phyloP scores from a whole-genome alignment of 2,113 vertebrate species.

The Natator depressus region DNA sequence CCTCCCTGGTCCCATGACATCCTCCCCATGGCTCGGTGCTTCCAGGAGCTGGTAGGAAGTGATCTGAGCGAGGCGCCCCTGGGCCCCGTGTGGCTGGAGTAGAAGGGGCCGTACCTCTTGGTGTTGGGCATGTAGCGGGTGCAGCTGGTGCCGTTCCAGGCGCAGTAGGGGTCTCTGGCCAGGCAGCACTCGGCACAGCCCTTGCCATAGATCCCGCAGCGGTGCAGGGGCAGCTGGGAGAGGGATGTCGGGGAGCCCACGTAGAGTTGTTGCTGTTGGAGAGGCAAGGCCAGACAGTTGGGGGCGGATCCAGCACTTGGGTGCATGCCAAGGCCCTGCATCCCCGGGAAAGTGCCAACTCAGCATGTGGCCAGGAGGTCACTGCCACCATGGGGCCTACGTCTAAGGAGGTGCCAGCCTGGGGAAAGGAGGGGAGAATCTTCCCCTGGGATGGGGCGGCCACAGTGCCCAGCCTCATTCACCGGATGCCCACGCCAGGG shows the following conservation, averaged over 20 bases:
- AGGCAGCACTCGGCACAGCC: conserved; percentile 97
- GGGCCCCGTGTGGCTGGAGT: not conserved
- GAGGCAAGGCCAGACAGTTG: not conserved
- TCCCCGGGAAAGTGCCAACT: not conserved
- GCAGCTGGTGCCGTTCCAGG: conserved; percentile 94
- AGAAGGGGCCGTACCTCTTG: conserved; percentile 83
- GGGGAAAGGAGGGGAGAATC: not conserved
- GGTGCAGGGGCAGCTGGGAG: conserved; percentile 92
- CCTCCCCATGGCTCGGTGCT: no score
- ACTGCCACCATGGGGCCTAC: not conserved
- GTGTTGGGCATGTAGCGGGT: conserved; percentile 94
- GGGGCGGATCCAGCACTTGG: not conserved
- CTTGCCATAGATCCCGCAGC: conserved; percentile 92
- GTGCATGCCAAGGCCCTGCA: not conserved
- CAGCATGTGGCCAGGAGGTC: not conserved
- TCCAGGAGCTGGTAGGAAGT: no score
- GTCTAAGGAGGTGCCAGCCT: not conserved
- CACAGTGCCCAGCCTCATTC: not conserved
- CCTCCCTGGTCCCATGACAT: no score
- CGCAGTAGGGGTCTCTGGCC: conserved; percentile 96
- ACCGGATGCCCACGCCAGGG: not conserved
- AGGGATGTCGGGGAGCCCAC: conserved; percentile 85
- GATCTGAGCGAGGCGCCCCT: not conserved
- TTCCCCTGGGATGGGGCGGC: not conserved
- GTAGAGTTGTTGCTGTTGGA: conserved; percentile 93